A percentile compares a stretch with the other conserved stretches of the same genome.
Evolutionary conservation across 2,888 invertebrate species (phyloP).

Genomic region (Himalopsyche kuldschensis): DNA sequence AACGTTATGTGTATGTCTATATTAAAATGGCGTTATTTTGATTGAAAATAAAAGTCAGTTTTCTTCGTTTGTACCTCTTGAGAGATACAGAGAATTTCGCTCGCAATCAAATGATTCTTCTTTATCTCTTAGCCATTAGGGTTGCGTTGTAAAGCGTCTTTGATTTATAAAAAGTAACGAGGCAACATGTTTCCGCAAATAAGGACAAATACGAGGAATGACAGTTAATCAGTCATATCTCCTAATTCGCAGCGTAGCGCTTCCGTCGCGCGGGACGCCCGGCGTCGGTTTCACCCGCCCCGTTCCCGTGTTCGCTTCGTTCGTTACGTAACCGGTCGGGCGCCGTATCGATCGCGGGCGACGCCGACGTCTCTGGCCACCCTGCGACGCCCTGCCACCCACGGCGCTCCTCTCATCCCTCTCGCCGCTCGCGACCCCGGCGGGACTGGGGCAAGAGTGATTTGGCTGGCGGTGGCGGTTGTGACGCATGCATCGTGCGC

Average conservation of each 20-base stretch:
- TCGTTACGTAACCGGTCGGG: background rate
- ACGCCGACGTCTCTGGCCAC: background rate
- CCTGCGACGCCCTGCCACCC: background rate
- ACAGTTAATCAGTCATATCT: background rate
- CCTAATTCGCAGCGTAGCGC: background rate
- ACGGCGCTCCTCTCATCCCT: background rate
- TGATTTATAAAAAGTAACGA: no score
- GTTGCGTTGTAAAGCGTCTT: no score
- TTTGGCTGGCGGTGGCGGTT: background rate
- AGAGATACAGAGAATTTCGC: no score
- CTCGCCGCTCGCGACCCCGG: background rate
- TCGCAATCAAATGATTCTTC: no score
- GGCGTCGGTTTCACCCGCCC: background rate
- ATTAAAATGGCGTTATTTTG: no score
- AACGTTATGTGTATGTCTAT: no score
- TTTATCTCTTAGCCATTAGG: no score
- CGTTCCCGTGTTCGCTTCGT: background rate
- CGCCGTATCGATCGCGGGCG: background rate
- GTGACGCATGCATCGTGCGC: background rate
- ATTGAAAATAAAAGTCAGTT: no score
- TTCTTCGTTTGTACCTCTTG: no score
- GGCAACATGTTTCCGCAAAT: no score
- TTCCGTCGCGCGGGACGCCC: background rate
- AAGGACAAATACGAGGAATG: no score
- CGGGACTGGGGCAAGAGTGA: background rate